Evolutionary conservation across 2,113 vertebrate genomes (phyloP).

Genomic region (Engystomops pustulosus): DNA sequence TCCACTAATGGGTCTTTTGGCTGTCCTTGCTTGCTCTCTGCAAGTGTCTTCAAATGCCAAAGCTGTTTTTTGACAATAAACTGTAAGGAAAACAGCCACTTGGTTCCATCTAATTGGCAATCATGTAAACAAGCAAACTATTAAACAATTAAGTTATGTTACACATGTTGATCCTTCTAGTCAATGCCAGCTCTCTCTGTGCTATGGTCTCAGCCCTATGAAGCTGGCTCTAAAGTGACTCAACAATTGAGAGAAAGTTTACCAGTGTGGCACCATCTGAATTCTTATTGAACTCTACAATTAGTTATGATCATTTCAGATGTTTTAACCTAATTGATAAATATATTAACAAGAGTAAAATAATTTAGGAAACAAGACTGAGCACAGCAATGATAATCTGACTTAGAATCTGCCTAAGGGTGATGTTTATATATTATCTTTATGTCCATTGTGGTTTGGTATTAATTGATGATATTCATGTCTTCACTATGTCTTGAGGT

Average conservation of each 20-base stretch:
- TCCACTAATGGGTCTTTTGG: slow-evolving; percentile 21
- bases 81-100: background rate
- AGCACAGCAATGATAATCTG: too few species aligned
- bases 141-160: slow-evolving; percentile 3
- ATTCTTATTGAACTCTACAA: too few species aligned
- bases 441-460: too few species aligned
- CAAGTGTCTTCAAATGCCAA: background rate
- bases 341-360: too few species aligned
- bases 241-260: background rate
- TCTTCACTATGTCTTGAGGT: too few species aligned
- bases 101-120: background rate
- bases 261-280: background rate
- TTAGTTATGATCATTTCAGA: too few species aligned
- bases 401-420: too few species aligned
- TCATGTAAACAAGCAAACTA: background rate
- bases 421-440: too few species aligned
- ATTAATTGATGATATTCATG: too few species aligned
- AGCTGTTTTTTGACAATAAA: background rate
- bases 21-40: background rate
- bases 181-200: background rate
- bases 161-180: background rate
- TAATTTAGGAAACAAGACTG: too few species aligned
- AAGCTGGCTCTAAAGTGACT: background rate
- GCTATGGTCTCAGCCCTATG: background rate
- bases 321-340: too few species aligned